Conservation (phyloP, 2,113 vertebrate genomes). For the Corapipo altera region DNA sequence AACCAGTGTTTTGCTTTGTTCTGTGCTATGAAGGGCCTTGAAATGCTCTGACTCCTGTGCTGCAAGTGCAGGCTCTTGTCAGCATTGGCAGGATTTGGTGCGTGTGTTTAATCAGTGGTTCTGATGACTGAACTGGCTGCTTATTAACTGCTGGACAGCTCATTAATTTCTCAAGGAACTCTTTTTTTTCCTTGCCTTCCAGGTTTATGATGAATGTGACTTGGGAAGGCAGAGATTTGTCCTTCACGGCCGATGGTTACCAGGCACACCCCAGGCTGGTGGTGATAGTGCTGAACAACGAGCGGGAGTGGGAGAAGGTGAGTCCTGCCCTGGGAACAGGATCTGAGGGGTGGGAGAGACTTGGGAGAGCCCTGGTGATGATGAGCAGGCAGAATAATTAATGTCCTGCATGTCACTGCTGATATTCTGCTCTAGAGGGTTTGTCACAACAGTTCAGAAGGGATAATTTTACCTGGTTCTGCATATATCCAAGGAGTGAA, state of each 20-base stretch:
- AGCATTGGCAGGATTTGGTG: background rate
- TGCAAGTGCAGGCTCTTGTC: background rate
- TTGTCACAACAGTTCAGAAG: background rate
- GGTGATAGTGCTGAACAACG: slow-evolving; percentile 95
- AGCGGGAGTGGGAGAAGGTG: slow-evolving; percentile 98
- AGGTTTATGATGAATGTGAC: slow-evolving; percentile 99
- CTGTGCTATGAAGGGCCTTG: background rate
- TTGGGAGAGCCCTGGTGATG: background rate
- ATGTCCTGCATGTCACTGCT: fast-evolving
- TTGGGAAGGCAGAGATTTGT: slow-evolving; percentile 94
- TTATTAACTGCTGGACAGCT: slow-evolving; percentile 45
- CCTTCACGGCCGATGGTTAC: slow-evolving; percentile 97
- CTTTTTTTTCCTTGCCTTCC: slow-evolving; percentile 51
- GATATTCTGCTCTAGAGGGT: background rate
- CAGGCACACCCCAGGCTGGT: slow-evolving; percentile 93
- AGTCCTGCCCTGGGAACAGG: background rate
- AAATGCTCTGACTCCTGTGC: fast-evolving
- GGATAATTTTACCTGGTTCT: background rate
- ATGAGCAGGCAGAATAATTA: fast-evolving
- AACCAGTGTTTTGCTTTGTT: background rate
- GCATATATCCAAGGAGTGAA: background rate
- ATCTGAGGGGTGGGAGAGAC: fast-evolving
- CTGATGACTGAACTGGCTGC: background rate
- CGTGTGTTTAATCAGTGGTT: background rate
- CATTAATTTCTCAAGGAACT: slow-evolving; percentile 58